Evolutionary conservation across 2,888 invertebrate genomes (phyloP).

Genomic region (Tenthredo notha): DNA sequence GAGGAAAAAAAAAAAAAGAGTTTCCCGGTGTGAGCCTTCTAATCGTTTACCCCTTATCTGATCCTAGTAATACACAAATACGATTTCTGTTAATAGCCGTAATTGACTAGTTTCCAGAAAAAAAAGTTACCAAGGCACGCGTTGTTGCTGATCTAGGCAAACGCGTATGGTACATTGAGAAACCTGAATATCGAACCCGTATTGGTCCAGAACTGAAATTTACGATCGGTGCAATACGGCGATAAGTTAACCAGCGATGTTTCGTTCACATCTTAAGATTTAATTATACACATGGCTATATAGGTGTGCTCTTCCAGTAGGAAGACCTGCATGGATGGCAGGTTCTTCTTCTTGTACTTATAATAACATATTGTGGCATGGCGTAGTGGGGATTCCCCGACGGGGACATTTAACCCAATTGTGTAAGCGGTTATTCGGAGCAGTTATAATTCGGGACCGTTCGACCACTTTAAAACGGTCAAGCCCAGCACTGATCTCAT

Average conservation of each 20-base stretch:
- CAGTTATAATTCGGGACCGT: constrained; percentile 50
- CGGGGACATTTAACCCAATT: constrained; percentile 52
- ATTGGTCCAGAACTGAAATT: constrained; percentile 30
- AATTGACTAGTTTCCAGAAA: constrained; percentile 13
- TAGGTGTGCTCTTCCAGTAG: not conserved
- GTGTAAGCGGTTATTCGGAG: constrained; percentile 44
- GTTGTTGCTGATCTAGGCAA: not conserved
- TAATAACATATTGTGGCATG: constrained; percentile 32
- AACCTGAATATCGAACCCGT: constrained; percentile 4
- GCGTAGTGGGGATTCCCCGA: constrained; percentile 35
- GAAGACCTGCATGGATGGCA: constrained; percentile 38
- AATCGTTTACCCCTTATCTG: constrained; percentile 23
- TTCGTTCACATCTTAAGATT: constrained; percentile 30
- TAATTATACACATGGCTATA: constrained; percentile 12
- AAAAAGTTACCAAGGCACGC: not conserved
- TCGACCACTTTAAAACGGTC: constrained; percentile 46
- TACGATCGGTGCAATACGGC: not conserved
- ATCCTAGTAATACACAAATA: not conserved
- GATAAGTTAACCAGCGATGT: constrained; percentile 9
- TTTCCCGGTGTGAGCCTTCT: not conserved
- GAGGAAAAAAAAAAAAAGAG: not conserved
- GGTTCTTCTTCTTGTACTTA: constrained; percentile 31
- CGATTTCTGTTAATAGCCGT: constrained; percentile 37
- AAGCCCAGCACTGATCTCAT: constrained; percentile 46
- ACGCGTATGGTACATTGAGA: constrained; percentile 7